Percentiles rank a stretch among this genome's conserved stretches.
Evolutionary conservation across 2,797 vertebrate species (phyloP).

Genomic region (Lerista edwardsae): DNA sequence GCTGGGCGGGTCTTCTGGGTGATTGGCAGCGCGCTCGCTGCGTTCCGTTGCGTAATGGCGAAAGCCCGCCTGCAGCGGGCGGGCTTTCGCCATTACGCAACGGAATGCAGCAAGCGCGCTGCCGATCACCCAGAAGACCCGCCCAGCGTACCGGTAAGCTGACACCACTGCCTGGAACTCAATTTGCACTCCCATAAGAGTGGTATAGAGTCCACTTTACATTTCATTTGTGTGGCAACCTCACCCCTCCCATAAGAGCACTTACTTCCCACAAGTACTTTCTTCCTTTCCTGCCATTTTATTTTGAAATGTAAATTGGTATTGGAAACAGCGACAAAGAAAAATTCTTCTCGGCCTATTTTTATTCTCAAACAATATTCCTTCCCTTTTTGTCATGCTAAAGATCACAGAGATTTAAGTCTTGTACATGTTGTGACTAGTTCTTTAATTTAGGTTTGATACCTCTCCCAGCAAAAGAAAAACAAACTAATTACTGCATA

Average conservation of each 20-base stretch:
- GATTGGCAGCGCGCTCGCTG: too few species aligned
- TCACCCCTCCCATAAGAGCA: neutral
- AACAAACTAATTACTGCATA: slow-evolving; percentile 1
- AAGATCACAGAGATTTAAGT: neutral
- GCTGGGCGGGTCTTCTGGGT: too few species aligned
- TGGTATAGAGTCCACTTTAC: neutral
- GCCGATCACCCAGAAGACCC: too few species aligned
- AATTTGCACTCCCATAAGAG: neutral
- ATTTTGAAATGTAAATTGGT: slow-evolving; percentile 1
- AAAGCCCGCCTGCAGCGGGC: too few species aligned
- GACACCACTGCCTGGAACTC: too few species aligned
- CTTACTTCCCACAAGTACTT: slow-evolving; percentile 16
- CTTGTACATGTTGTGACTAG: neutral
- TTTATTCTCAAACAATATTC: neutral
- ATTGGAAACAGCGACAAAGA: too few species aligned
- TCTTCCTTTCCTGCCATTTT: neutral
- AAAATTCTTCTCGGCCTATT: neutral
- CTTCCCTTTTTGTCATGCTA: neutral
- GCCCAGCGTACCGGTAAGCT: too few species aligned
- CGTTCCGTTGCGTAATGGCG: too few species aligned
- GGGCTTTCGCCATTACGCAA: too few species aligned
- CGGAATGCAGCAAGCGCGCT: too few species aligned
- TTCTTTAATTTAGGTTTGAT: neutral
- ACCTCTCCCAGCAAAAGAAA: neutral
- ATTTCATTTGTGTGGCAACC: neutral